phyloP scores from a whole-genome alignment of 2,888 invertebrate species.

The Glyphotaelius pellucidus region DNA sequence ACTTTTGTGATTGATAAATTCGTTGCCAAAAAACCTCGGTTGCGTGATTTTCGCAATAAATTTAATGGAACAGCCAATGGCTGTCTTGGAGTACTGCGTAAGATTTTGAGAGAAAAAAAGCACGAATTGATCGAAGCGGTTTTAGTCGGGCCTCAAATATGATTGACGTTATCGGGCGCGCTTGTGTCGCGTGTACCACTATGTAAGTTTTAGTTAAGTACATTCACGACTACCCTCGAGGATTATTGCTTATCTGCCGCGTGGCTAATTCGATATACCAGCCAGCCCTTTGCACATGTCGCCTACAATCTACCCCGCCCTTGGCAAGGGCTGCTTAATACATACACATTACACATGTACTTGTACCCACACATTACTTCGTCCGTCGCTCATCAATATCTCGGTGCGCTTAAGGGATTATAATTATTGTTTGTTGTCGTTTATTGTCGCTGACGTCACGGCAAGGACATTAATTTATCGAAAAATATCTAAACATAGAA shows the following conservation, averaged over 20 bases:
- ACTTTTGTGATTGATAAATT: conserved; percentile 2
- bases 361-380: not conserved
- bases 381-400: conserved; percentile 38
- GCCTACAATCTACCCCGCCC: conserved; percentile 29
- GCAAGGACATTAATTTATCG: not conserved
- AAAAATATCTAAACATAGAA: not conserved
- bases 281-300: conserved; percentile 55
- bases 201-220: not conserved
- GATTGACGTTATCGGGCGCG: not conserved
- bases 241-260: conserved; percentile 65
- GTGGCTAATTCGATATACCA: conserved; percentile 65
- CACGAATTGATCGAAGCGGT: not conserved
- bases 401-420: conserved; percentile 33
- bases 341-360: conserved; percentile 24
- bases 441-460: conserved; percentile 27
- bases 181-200: not conserved
- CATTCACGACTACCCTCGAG: conserved; percentile 5
- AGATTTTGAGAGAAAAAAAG: not conserved
- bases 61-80: not conserved
- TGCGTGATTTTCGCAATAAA: conserved; percentile 2
- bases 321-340: not conserved
- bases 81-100: not conserved
- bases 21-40: not conserved
- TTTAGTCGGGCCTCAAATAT: not conserved
- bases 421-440: conserved; percentile 34